Base-by-base conservation (phyloP, 2,797 vertebrate species). In the Anguilla anguilla region DNA sequence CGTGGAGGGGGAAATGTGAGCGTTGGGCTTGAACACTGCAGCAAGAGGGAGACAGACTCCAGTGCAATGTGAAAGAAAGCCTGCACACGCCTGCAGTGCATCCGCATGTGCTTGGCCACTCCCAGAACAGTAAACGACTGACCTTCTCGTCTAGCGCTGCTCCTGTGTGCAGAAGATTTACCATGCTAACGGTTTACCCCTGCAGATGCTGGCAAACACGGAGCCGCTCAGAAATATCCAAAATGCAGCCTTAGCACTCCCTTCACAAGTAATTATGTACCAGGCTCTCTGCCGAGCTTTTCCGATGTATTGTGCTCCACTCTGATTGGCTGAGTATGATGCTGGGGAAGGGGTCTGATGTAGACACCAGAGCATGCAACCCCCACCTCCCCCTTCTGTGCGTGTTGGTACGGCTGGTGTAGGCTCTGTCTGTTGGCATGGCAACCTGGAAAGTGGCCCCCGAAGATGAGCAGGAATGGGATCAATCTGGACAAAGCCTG, bases 401-500 rank as follows among this genome's bases (percentile, higher is more conserved):
- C 95, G 67, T 94, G 92, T 92, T 86, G 87, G 90, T 91, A 89
- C 67, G 87, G 90, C 88, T 93, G 92, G 90, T 49, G 25, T 35
- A 19, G 22, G 43, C 92, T 94, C 93, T 95, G 93, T 94, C 87
- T 91, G 90, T 96, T 93, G 93, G 96, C 96, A 96, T 97, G 96
- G 95, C 95, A 95, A 94, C 91, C 89, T 93, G 94, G 92, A 87
- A 43, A 91, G 88, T 35, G 17, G 35, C 82, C 82, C 49, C 61
- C 35, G 87, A 87, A 87, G 69, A 83, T 49, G 31, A 59, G 83
- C 87, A 59, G 82, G 49, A 84, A 64, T 87, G 53, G 67, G 61
- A 77, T 51, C 55, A 49, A 28, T 46, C 64, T 39, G 91, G 94
- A 93, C 88, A 89, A 89, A 89, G 92, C 92, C 92, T 96, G 96